Evolutionary conservation across 2,113 vertebrate genomes (phyloP), one percentile per base, ranked within the genome.

Genomic region (Notarius lentiginosus): DNA sequence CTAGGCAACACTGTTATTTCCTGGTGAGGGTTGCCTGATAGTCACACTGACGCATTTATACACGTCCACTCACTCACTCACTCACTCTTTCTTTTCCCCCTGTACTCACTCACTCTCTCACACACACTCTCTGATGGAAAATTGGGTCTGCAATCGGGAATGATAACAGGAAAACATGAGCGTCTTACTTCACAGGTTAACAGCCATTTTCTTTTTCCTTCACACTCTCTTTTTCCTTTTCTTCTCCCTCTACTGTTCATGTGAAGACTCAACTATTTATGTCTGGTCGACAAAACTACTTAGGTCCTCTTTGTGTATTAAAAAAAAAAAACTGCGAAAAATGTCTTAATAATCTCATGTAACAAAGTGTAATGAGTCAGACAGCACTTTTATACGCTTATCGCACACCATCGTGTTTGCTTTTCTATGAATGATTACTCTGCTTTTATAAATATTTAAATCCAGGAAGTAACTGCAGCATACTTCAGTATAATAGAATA

Each of bases 1-100:
- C 89, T 91, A 90, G 90, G 92, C 89, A 92, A 91, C 89, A 80
- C 77, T 91, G 87, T 89, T 90, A 90, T 90, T 92, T 92, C 92
- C 92, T 90, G 89, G 85, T 91, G 80, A 84, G 68, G 87, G 63
- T 70, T 87, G 80, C 58, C 84, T 91, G 89, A 88, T 90, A 88
- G 81, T 86, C 83, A 82, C 65, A 84, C 70, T 91, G 88, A 91
- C 88, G 87, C 79, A 88, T 76, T 89, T 61, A 51, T 84, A 61
- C 30, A 70, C 79, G 70, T 84, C 56, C 65, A 15, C 47, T 53
- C 81, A 15, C 18, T n/a, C 81, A 15, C 18, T n/a, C 81, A 17
- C 58, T 66, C 53, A 20, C 51, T 56, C 55, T 47, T 17, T 63
- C 41, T 30, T 41, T 73, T 27, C 51, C 61, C 68, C 60, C 82